phyloP scores from a whole-genome alignment of 2,113 vertebrate genomes.

The Sylvilagus bachmani region DNA sequence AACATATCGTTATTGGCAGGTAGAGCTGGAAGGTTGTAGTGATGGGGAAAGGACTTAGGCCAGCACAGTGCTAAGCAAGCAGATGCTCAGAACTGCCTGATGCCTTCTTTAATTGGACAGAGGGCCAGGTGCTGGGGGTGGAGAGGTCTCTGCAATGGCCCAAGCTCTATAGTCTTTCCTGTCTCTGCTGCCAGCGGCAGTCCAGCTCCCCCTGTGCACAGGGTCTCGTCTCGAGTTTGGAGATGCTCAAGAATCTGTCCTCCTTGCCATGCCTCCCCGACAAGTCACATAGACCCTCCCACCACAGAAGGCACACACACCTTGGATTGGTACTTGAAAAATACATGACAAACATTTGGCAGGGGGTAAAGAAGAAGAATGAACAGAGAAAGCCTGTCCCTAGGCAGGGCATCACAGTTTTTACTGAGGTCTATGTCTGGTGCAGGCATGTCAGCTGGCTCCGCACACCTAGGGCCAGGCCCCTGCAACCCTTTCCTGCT shows the following conservation, averaged over 20 bases:
- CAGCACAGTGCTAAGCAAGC: neutral
- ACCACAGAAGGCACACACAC: no score
- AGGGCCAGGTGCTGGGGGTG: accelerated
- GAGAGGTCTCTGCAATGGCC: neutral
- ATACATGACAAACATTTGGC: neutral
- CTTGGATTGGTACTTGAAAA: neutral
- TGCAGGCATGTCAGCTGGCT: neutral
- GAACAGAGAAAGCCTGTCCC: neutral
- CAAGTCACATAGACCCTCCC: neutral
- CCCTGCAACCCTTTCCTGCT: neutral
- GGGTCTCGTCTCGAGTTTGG: neutral
- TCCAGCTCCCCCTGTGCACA: neutral
- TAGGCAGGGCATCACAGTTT: constrained; percentile 1
- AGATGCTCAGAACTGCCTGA: neutral
- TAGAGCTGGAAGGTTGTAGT: neutral
- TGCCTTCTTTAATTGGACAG: neutral
- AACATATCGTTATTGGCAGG: neutral
- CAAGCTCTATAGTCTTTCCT: neutral
- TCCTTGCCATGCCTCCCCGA: neutral
- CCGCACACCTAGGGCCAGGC: neutral
- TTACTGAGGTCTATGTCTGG: neutral
- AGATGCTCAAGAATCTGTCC: neutral
- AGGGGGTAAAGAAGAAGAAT: neutral
- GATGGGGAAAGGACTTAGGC: neutral
- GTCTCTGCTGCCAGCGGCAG: neutral